These are phyloP conservation scores for Danio tinwini DNA, from an alignment of 2,797 vertebrate species.

Conservation along the genomic window DNA sequence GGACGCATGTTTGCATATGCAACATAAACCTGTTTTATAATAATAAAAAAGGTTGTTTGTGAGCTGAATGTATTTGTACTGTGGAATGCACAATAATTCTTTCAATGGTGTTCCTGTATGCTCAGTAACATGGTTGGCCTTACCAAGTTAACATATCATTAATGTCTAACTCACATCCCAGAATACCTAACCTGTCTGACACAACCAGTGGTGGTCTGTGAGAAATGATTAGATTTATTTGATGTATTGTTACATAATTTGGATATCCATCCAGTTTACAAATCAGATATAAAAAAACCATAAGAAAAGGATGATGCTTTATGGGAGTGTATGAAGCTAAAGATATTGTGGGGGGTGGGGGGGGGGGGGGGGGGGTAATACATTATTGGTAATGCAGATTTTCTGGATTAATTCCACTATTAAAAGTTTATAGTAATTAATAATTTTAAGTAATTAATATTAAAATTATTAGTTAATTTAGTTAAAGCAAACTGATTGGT, in stretches of 20 bases:
- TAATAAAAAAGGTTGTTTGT: not conserved
- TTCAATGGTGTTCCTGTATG: conserved; percentile 12
- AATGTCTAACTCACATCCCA: not conserved
- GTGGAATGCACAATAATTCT: conserved; percentile 2
- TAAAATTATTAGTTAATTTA: too few species aligned
- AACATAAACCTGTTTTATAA: conserved; percentile 34
- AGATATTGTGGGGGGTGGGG: too few species aligned
- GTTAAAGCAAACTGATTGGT: too few species aligned
- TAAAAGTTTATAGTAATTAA: too few species aligned
- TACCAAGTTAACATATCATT: conserved; percentile 4
- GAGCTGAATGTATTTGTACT: conserved; percentile 6
- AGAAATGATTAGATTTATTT: not conserved
- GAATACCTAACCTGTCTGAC: not conserved
- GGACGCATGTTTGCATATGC: conserved; percentile 45
- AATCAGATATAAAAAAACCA: too few species aligned
- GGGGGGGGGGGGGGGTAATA: too few species aligned
- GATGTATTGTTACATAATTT: not conserved
- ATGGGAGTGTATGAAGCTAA: too few species aligned
- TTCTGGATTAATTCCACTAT: too few species aligned
- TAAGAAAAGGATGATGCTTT: too few species aligned
- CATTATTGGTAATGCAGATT: too few species aligned
- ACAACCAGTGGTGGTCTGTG: not conserved
- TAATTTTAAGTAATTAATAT: too few species aligned
- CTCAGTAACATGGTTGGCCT: conserved; percentile 14
- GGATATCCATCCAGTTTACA: not conserved